phyloP scores from a whole-genome alignment of 2,888 invertebrate genomes.

The Cephus rjabovi region DNA sequence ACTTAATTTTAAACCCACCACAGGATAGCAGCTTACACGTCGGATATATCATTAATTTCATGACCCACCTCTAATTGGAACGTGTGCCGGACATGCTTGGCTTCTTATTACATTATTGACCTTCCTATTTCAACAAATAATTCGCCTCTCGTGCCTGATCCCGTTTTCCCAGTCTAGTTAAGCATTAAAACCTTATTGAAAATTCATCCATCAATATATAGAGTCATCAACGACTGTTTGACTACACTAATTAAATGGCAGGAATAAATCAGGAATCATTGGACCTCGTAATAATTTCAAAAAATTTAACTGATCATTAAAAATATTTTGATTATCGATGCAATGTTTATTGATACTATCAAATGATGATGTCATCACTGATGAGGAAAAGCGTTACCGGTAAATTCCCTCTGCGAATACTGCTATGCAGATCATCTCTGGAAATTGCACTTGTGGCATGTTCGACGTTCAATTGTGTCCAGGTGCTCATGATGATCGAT shows the following conservation, averaged over 20 bases:
- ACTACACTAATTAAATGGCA: not conserved
- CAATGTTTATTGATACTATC: not conserved
- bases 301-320: not conserved
- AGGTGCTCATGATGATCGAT: slow-evolving; percentile 48
- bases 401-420: slow-evolving; percentile 58
- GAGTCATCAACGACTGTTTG: not conserved
- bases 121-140: not conserved
- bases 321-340: not conserved
- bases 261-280: not conserved
- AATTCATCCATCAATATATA: not conserved
- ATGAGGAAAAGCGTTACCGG: slow-evolving; percentile 41
- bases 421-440: slow-evolving; percentile 75
- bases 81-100: not conserved
- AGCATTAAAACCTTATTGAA: not conserved
- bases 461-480: slow-evolving; percentile 59
- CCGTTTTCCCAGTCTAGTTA: not conserved
- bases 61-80: slow-evolving; percentile 5
- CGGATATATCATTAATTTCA: slow-evolving; percentile 7
- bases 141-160: not conserved
- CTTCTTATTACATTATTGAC: not conserved
- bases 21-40: not conserved
- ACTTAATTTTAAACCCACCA: slow-evolving; percentile 53
- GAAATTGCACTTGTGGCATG: slow-evolving; percentile 72
- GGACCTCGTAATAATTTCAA: not conserved
- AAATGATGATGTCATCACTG: not conserved